Conservation (phyloP, 2,797 vertebrate genomes). For the Lepidocolaptes lacrymiger region DNA sequence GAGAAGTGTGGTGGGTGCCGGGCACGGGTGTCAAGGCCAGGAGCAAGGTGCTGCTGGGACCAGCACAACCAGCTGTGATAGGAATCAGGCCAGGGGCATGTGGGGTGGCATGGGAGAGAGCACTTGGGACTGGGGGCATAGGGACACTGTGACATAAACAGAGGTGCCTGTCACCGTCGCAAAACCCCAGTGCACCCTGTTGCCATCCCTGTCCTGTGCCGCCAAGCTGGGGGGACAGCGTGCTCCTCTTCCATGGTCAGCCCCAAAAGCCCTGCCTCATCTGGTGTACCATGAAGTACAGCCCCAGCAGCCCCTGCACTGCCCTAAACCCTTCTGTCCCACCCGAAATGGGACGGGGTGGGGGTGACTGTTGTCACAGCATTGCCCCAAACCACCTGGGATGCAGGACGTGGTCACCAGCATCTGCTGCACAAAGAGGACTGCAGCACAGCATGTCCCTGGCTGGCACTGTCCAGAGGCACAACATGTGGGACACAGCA, state of each 20-base stretch:
- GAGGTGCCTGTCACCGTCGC: accelerated
- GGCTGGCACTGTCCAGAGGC: background rate
- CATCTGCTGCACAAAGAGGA: accelerated
- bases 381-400: background rate
- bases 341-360: background rate
- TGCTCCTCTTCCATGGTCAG: background rate
- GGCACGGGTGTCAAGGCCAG: background rate
- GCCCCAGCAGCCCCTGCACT: background rate
- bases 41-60: background rate
- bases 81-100: background rate
- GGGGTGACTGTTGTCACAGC: background rate
- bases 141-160: background rate
- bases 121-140: background rate
- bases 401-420: accelerated
- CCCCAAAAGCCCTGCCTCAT: background rate
- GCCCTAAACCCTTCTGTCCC: background rate
- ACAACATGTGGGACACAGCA: background rate
- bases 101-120: background rate
- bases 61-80: background rate
- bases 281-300: background rate
- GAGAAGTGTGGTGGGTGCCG: background rate
- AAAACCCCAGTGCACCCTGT: accelerated
- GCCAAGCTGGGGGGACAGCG: accelerated
- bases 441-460: background rate
- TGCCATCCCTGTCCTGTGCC: background rate